Conservation (phyloP, 2,888 invertebrate genomes). For the Ischnura elegans region DNA sequence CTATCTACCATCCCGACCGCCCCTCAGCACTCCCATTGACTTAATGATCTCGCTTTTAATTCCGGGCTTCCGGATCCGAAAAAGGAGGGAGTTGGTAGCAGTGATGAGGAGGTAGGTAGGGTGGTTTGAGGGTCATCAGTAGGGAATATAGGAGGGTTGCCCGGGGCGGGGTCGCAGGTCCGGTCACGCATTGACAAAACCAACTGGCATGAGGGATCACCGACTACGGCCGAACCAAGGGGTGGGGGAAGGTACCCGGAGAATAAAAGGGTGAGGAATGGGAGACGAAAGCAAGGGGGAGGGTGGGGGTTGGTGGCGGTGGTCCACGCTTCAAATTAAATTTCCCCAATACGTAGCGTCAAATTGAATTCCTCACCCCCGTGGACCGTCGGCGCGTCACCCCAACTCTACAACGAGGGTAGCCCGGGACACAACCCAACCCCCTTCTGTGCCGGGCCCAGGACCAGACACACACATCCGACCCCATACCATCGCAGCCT, state of each 20-base stretch:
- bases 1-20: neutral
- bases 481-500: neutral
- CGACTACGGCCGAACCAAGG: neutral
- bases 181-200: slow-evolving; percentile 59
- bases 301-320: neutral
- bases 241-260: neutral
- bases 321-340: slow-evolving; percentile 64
- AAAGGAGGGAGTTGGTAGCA: neutral
- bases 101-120: neutral
- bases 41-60: slow-evolving; percentile 66
- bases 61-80: neutral
- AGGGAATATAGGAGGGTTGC: neutral
- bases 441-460: neutral
- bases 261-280: neutral
- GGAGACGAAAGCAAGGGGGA: neutral
- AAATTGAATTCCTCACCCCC: slow-evolving; percentile 64
- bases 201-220: slow-evolving; percentile 30
- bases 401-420: neutral
- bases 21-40: slow-evolving; percentile 10
- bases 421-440: neutral
- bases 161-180: neutral
- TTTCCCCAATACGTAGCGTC: slow-evolving; percentile 63
- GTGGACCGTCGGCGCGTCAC: neutral
- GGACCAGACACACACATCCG: neutral
- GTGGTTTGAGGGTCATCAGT: neutral